Percentiles rank a stretch among this genome's conserved stretches.
Evolutionary conservation across 2,888 invertebrate genomes (phyloP).

Genomic region (Melieria picta): DNA sequence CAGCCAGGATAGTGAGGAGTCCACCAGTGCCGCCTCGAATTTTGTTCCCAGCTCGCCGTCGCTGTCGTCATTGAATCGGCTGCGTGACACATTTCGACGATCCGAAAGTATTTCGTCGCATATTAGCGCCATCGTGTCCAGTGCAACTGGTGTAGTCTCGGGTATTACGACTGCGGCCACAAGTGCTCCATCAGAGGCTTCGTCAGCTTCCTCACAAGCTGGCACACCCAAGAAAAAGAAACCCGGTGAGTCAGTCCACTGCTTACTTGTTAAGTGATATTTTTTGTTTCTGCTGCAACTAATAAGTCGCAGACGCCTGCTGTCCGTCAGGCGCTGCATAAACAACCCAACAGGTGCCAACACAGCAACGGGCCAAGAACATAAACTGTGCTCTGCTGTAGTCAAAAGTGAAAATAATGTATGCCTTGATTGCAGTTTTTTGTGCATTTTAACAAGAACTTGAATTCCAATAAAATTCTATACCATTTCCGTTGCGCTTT

Average conservation of each 20-base stretch:
- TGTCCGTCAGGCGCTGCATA: no score
- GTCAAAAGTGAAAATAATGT: no score
- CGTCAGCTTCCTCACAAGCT: constrained; percentile 40
- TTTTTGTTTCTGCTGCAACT: no score
- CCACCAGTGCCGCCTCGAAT: constrained; percentile 21
- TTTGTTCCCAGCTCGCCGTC: constrained; percentile 47
- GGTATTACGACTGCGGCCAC: constrained; percentile 47
- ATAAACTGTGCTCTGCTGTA: no score
- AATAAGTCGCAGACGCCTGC: no score
- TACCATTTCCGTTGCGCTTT: no score
- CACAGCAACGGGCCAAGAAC: no score
- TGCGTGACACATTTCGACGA: constrained; percentile 63
- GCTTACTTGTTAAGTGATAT: no score
- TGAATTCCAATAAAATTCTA: no score
- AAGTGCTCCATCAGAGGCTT: constrained; percentile 39
- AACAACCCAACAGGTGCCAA: no score
- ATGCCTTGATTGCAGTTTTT: no score
- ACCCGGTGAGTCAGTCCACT: constrained; percentile 53
- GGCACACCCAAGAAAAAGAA: constrained; percentile 50
- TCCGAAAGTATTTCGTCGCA: constrained; percentile 63
- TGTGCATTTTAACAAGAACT: no score
- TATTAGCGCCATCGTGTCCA: constrained; percentile 58
- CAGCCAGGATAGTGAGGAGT: constrained; percentile 20
- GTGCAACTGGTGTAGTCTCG: constrained; percentile 56
- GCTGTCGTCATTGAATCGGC: constrained; percentile 66